phyloP scores from a whole-genome alignment of 2,797 vertebrate genomes.

The Orientallactaga sibirica region DNA sequence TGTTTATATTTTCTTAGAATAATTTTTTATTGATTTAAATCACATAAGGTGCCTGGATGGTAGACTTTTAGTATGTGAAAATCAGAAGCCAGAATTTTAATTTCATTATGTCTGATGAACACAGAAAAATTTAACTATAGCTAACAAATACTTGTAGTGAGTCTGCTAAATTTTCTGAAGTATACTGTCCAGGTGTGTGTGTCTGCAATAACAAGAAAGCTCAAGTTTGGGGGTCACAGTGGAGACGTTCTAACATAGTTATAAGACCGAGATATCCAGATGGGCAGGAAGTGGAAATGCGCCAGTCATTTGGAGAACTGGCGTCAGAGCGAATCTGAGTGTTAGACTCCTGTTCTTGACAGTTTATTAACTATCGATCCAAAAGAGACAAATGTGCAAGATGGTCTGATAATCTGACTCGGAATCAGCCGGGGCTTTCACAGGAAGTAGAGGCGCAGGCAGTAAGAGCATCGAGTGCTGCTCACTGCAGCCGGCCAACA shows the following conservation, averaged over 20 bases:
- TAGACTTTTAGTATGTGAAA: constrained; percentile 59
- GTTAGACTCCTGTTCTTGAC: constrained; percentile 84
- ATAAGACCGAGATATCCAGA: constrained; percentile 77
- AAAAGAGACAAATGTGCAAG: constrained; percentile 82
- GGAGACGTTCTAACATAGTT: constrained; percentile 73
- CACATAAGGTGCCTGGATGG: constrained; percentile 46
- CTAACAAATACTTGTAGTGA: constrained; percentile 63
- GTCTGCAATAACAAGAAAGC: constrained; percentile 51
- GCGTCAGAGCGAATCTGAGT: constrained; percentile 79
- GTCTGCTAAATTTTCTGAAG: constrained; percentile 57
- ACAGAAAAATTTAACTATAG: constrained; percentile 43
- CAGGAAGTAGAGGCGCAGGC: not conserved
- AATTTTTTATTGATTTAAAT: constrained; percentile 52
- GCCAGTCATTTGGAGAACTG: constrained; percentile 79
- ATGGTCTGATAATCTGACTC: constrained; percentile 77
- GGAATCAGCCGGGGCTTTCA: constrained; percentile 64
- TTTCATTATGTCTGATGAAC: constrained; percentile 59
- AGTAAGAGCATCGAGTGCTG: constrained; percentile 56
- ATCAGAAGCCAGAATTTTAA: constrained; percentile 63
- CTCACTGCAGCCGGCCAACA: constrained; percentile 60
- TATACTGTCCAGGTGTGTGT: constrained; percentile 38
- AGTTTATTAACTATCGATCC: constrained; percentile 83
- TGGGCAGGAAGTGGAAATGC: constrained; percentile 82
- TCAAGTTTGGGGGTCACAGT: constrained; percentile 72
- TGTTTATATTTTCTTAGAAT: constrained; percentile 60